phyloP scores from a whole-genome alignment of 2,113 vertebrate genomes.

The Tenebrosternarchus preto region DNA sequence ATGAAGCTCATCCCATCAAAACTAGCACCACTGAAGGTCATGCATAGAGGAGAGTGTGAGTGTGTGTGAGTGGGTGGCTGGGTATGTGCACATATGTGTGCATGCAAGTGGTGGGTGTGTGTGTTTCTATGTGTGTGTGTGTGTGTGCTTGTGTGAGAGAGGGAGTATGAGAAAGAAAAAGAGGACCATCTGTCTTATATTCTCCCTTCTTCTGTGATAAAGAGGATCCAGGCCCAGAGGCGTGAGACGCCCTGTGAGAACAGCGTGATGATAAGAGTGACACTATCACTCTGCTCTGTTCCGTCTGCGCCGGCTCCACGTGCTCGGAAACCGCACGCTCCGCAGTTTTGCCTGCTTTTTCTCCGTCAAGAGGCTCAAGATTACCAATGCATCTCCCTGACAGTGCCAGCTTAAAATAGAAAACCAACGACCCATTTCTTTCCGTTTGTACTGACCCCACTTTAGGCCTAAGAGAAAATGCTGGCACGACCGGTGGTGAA shows the following conservation, averaged over 20 bases:
- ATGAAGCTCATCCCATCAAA: background rate
- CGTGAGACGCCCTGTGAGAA: conserved; percentile 30
- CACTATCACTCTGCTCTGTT: conserved; percentile 54
- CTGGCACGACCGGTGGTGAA: conserved; percentile 63
- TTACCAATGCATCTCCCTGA: conserved; percentile 73
- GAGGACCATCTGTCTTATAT: conserved; percentile 61
- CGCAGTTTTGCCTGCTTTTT: conserved; percentile 16
- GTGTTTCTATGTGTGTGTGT: background rate
- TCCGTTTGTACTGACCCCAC: conserved; percentile 68
- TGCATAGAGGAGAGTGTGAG: background rate
- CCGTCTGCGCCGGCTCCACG: conserved; percentile 18
- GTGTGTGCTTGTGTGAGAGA: conserved; percentile 13
- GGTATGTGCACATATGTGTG: conserved; percentile 1
- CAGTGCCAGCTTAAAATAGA: conserved; percentile 71
- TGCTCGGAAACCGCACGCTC: background rate
- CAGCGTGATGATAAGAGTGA: conserved; percentile 57
- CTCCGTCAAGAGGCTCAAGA: conserved; percentile 57
- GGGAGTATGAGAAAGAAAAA: conserved; percentile 44
- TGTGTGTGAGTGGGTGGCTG: background rate
- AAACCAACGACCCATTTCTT: conserved; percentile 72
- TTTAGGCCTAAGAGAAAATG: conserved; percentile 50
- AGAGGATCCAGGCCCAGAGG: conserved; percentile 43
- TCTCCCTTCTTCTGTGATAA: conserved; percentile 36
- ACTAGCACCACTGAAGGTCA: conserved; percentile 19
- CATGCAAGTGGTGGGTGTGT: background rate